phyloP scores from a whole-genome alignment of 1,140 invertebrate species.

The Drosophila pandora region DNA sequence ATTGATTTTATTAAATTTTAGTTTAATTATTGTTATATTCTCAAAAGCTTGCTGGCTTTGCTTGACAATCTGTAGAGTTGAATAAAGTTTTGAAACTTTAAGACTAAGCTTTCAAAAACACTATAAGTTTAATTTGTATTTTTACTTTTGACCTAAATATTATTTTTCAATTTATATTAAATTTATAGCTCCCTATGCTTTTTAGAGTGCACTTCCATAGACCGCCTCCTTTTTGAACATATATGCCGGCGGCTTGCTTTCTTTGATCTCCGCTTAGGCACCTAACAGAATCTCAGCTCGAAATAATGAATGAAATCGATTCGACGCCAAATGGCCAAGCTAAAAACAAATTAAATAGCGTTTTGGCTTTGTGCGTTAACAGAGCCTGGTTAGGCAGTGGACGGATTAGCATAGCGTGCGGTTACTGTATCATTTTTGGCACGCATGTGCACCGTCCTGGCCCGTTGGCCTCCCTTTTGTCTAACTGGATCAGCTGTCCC shows the following conservation, averaged over 20 bases:
- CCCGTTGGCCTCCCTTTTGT: conserved; percentile 4
- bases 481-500: conserved; percentile 5
- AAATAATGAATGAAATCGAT: conserved; percentile 78
- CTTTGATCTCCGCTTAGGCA: conserved; percentile 71
- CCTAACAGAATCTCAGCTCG: conserved; percentile 34
- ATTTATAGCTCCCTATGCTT: neutral
- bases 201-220: conserved; percentile 3
- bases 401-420: conserved; percentile 63
- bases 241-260: conserved; percentile 56
- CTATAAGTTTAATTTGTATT: too few species aligned
- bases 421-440: conserved; percentile 64
- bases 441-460: conserved; percentile 54
- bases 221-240: conserved; percentile 11
- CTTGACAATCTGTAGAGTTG: too few species aligned
- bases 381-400: conserved; percentile 62
- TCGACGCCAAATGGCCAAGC: conserved; percentile 41
- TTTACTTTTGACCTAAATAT: too few species aligned
- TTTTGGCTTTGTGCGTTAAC: conserved; percentile 66
- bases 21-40: too few species aligned
- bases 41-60: too few species aligned
- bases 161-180: neutral
- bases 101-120: too few species aligned
- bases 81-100: too few species aligned
- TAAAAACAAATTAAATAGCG: conserved; percentile 63
- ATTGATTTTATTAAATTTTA: neutral